These are phyloP conservation scores for Drosophila neocordata DNA, from an alignment of 1,140 invertebrate species.

Conservation along the genomic window DNA sequence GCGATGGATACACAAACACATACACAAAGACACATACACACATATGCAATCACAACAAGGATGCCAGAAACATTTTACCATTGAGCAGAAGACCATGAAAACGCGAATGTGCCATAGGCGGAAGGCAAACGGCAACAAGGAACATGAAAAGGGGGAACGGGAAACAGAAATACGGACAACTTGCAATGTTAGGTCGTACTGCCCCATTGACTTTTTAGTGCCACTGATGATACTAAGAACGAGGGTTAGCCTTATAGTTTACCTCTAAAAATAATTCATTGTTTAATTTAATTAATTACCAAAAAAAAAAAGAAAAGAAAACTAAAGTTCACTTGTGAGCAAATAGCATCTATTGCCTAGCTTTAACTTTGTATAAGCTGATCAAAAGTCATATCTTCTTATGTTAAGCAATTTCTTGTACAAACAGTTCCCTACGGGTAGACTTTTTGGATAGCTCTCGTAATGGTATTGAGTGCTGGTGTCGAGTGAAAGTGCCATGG, in stretches of 20 bases:
- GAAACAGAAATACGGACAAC: not conserved
- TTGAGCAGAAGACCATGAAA: slow-evolving; percentile 7
- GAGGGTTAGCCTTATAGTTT: not conserved
- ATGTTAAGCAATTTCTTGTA: too few species aligned
- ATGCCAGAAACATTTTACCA: not conserved
- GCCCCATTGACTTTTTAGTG: slow-evolving; percentile 11
- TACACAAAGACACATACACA: not conserved
- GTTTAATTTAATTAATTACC: too few species aligned
- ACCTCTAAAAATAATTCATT: not conserved
- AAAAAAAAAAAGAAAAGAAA: too few species aligned
- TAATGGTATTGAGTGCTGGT: not conserved
- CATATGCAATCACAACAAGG: slow-evolving; percentile 11
- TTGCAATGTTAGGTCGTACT: not conserved
- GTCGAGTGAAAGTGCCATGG: not conserved
- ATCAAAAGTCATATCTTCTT: too few species aligned
- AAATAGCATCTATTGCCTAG: too few species aligned
- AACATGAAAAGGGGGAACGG: not conserved
- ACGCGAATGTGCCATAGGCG: not conserved
- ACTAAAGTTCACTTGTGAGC: too few species aligned
- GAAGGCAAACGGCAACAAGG: not conserved
- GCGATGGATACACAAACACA: not conserved
- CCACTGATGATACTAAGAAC: not conserved
- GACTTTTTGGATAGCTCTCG: slow-evolving; percentile 1
- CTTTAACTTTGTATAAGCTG: too few species aligned
- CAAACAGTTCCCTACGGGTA: too few species aligned